Conservation (phyloP, 2,797 vertebrate species). For the Tolypeutes matacus region DNA sequence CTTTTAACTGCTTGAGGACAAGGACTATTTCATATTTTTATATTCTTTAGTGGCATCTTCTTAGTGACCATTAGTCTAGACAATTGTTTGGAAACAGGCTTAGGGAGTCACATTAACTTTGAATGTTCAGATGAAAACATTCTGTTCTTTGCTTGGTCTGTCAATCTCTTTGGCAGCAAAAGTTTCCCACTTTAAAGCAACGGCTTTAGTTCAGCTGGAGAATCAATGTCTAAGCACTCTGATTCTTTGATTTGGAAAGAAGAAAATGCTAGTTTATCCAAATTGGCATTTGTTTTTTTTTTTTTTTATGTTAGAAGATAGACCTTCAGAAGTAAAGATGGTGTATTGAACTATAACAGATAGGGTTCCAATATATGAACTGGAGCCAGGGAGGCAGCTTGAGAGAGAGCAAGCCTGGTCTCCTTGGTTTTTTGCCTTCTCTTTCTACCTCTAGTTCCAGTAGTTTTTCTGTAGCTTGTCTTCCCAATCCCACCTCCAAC, state of each 20-base stretch:
- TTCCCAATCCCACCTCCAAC: neutral
- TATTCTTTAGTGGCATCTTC: slow-evolving; percentile 33
- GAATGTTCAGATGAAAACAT: slow-evolving; percentile 58
- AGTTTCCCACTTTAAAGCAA: slow-evolving; percentile 13
- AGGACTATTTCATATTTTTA: slow-evolving; percentile 36
- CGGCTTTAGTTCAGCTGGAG: neutral
- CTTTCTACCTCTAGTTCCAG: neutral
- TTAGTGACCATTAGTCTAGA: slow-evolving; percentile 73
- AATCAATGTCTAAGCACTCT: neutral
- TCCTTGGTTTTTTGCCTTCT: neutral
- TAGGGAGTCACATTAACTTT: slow-evolving; percentile 53
- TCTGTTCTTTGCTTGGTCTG: slow-evolving; percentile 63
- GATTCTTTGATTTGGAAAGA: neutral
- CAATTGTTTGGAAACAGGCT: slow-evolving; percentile 66
- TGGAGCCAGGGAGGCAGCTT: neutral
- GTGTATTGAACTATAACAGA: neutral
- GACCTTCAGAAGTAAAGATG: neutral
- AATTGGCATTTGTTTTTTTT: neutral
- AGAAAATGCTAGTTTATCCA: neutral
- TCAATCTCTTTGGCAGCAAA: slow-evolving; percentile 44
- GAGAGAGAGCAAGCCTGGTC: neutral
- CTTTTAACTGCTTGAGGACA: neutral
- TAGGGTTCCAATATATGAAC: neutral
- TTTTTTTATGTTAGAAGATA: neutral
- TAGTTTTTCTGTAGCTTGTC: neutral